Conservation (phyloP, 1,140 invertebrate genomes). For the Heliconius hewitsoni region DNA sequence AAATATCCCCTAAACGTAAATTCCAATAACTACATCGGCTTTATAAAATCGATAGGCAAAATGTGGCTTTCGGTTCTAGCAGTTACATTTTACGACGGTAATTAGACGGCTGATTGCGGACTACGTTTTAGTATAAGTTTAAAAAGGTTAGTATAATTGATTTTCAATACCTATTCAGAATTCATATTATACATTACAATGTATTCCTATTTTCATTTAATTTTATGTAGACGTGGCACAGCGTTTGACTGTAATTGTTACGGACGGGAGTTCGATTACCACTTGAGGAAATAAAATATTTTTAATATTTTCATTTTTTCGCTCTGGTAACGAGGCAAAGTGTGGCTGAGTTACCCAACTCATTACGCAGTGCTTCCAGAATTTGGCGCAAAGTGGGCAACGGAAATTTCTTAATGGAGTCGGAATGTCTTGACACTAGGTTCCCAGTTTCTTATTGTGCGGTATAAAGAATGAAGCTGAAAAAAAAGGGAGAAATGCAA, state of each 20-base stretch:
- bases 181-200: background rate
- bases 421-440: no score
- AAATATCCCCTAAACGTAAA: background rate
- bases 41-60: constrained; percentile 13
- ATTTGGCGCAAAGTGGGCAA: no score
- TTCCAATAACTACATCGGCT: background rate
- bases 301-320: no score
- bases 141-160: constrained; percentile 8
- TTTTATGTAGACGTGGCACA: no score
- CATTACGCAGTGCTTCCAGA: no score
- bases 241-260: no score
- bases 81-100: constrained; percentile 12
- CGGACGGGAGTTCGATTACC: no score
- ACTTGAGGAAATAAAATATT: no score
- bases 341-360: no score
- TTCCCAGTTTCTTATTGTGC: background rate
- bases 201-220: background rate
- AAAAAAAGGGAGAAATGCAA: background rate
- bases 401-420: no score
- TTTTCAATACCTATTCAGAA: constrained; percentile 1
- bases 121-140: constrained; percentile 2
- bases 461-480: background rate
- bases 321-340: no score
- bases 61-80: constrained; percentile 8
- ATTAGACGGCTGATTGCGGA: constrained; percentile 9